These are phyloP conservation scores for cattle (Bos taurus) DNA, from an alignment of 2,113 vertebrate genomes.

Conservation along the genomic window ARS-UCD2.0 NC_037351.1:53855001-53855500, in stretches of 20 bases:
- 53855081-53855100: background rate
- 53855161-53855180: background rate
- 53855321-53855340: background rate
- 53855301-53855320: background rate
- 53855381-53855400: background rate
- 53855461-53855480: background rate
- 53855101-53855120: background rate
- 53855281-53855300: background rate
- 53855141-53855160: background rate
- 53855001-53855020: background rate
- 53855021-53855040: background rate
- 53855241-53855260: background rate
- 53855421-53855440: background rate
- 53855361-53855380: background rate
- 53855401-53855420: background rate
- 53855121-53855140: background rate
- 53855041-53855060: background rate
- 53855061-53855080: background rate
- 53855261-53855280: background rate
- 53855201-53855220: background rate
- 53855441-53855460: background rate
- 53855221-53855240: background rate
- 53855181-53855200: background rate
- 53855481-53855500: background rate
- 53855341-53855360: background rate